Base-by-base conservation (phyloP, 2,113 vertebrate genomes). In the Pristiophorus japonicus region DNA sequence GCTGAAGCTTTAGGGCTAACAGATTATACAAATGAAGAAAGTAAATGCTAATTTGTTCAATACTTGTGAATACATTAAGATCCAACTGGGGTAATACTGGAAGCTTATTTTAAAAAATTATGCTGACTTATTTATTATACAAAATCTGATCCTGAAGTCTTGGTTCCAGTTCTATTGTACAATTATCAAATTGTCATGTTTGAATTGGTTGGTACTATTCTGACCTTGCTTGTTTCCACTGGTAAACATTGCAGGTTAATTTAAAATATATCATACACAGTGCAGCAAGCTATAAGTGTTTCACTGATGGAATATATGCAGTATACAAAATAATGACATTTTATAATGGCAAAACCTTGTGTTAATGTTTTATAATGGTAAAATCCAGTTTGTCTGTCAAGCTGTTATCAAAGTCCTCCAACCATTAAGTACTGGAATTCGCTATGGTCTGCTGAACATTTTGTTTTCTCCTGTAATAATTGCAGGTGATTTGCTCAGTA, bases 1-100 rank as follows among this genome's bases (percentile, higher is more conserved):
- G 96, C 96, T 96, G 88, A 27, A 95, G 95, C 85, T 96, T 96
- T 59, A 95, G 95, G 95, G 96, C 65, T 94, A 95, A 88, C n/a
- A 94, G 65, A 94, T 94, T 94, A 42, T 45, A 24, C 63, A 42
- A 95, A 95, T 95, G 34, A 75, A 93, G 30, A 94, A 75, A 88
- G 95, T 96, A 30, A 24, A 84, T 75, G 95, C 63, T 96, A 90
- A 95, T 95, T 96, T 95, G 59, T 45, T 66, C 95, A 96, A 34
- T 96, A 47, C 93, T 96, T 96, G 95, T 81, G 95, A 96, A 95
- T 93, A 42, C 59, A 20, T 95, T 34, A 1, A 75, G 84, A 90
- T 51, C 84, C 66, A 51, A 67, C 42, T 87, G 20, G 84, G 38
- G 38, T 11, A 94, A 93, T 94, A 6, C 66, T 30, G 47, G 24